A percentile compares a stretch with the other conserved stretches of the same genome.
phyloP scores from a whole-genome alignment of 1,140 invertebrate genomes.

The Drosophila takahashii region DNA sequence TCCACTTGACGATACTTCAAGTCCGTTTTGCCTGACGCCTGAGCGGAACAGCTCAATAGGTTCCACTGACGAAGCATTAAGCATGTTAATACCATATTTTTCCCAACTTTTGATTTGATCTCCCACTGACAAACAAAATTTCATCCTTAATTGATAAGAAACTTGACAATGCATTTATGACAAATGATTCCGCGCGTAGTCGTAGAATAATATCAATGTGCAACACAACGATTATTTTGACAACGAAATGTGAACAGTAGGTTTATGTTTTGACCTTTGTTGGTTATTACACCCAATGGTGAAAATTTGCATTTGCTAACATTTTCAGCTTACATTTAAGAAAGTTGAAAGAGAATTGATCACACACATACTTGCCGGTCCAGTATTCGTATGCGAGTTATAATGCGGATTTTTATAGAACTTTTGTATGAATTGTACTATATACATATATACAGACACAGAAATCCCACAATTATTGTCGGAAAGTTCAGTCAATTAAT shows the following conservation, averaged over 20 bases:
- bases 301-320: slow-evolving; percentile 34
- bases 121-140: slow-evolving; percentile 28
- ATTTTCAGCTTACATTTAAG: slow-evolving; percentile 47
- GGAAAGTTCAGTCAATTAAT: slow-evolving; percentile 68
- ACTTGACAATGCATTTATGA: slow-evolving; percentile 40
- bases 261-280: slow-evolving; percentile 53
- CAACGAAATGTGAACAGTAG: slow-evolving; percentile 55
- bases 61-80: slow-evolving; percentile 48
- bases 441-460: slow-evolving; percentile 23
- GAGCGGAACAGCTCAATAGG: slow-evolving; percentile 43
- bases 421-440: slow-evolving; percentile 56
- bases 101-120: slow-evolving; percentile 54
- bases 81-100: slow-evolving; percentile 42
- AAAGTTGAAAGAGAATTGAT: slow-evolving; percentile 42
- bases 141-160: slow-evolving; percentile 19
- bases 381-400: slow-evolving; percentile 61
- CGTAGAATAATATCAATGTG: slow-evolving; percentile 17
- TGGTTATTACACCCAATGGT: slow-evolving; percentile 21
- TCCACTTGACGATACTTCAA: slow-evolving; percentile 11
- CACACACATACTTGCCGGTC: slow-evolving; percentile 73
- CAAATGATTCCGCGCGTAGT: slow-evolving; percentile 18
- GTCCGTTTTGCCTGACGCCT: slow-evolving; percentile 51
- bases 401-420: slow-evolving; percentile 51
- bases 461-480: slow-evolving; percentile 35
- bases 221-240: slow-evolving; percentile 39